Base-by-base conservation (phyloP, 1,140 invertebrate species). In the Macrostomum lignano region DNA sequence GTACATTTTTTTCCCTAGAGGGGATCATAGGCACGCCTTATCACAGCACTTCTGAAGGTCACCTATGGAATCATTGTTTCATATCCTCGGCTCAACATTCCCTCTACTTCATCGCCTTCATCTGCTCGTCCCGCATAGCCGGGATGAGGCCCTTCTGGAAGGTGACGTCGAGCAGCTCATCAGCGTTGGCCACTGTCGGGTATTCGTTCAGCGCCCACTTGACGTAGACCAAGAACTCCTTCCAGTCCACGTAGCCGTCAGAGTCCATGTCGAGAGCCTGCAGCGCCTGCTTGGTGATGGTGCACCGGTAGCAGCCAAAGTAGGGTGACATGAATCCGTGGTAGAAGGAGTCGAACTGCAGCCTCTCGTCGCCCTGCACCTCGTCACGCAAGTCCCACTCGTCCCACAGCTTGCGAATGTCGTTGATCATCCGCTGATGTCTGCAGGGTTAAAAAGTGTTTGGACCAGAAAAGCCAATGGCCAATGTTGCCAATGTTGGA, bases 321-420 rank as follows among this genome's bases (percentile, higher is more conserved):
- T 32, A 32, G 11, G 31, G 31, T 4, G 31, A 19, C 31, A 32
- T 32, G 13, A 32, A 32, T 25, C 31, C 31, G 31, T 32, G 20
- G 17, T 32, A 32, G 31, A 32, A 32, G 3, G 31, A 13, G 17
- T 32, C 31, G 11, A 32, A 32, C 13, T 32, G 4, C 31, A 32
- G 31, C 31, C 20, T 32, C 3, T 32, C 31, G n/a, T 32, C 31
- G 4, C 31, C n/a, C n/a, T n/a, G n/a, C n/a, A n/a, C n/a, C n/a
- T n/a, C n/a, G n/a, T n/a, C n/a, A n/a, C n/a, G n/a, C n/a, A n/a
- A n/a, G n/a, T n/a, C n/a, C n/a, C n/a, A n/a, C n/a, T n/a, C n/a
- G n/a, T n/a, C n/a, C n/a, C n/a, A n/a, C n/a, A n/a, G n/a, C n/a
- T n/a, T n/a, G n/a, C n/a, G n/a, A n/a, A n/a, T n/a, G n/a, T n/a